Evolutionary conservation across 1,140 invertebrate genomes (phyloP).

Genomic region (Drosophila kikkawai): DNA sequence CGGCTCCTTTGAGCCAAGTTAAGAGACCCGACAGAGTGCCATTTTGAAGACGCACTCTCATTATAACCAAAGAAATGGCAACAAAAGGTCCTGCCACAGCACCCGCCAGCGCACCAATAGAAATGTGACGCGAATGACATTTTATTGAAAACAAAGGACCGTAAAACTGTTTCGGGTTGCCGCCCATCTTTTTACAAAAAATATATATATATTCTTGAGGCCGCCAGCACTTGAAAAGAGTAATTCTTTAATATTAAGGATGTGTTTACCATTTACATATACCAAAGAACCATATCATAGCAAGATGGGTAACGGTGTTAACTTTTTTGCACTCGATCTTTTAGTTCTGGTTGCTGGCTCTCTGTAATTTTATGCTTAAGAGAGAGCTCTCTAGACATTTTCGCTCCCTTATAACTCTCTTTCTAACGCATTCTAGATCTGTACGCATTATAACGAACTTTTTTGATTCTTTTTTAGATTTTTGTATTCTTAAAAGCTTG

Average conservation of each 20-base stretch:
- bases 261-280: too few relatives aligned
- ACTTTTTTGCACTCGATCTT: too few relatives aligned
- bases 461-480: too few relatives aligned
- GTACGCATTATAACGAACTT: too few relatives aligned
- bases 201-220: neutral
- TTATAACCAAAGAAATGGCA: conserved; percentile 54
- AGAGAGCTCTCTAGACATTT: too few relatives aligned
- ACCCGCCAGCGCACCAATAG: conserved; percentile 28
- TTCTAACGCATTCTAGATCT: too few relatives aligned
- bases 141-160: conserved; percentile 49
- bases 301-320: too few relatives aligned
- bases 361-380: too few relatives aligned
- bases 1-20: conserved; percentile 38
- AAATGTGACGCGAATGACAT: conserved; percentile 47
- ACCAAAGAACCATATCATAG: too few relatives aligned
- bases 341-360: too few relatives aligned
- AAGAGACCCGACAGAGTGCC: conserved; percentile 34
- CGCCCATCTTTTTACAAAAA: conserved; percentile 1
- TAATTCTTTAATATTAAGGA: neutral
- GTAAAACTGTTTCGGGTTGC: conserved; percentile 35
- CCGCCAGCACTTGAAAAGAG: neutral
- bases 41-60: conserved; percentile 53
- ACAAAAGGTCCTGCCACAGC: conserved; percentile 49
- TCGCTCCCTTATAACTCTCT: too few relatives aligned
- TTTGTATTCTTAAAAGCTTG: too few relatives aligned